Base-by-base conservation (phyloP, 2,113 vertebrate species). In the western clawed frog (Xenopus tropicalis) region DNA sequence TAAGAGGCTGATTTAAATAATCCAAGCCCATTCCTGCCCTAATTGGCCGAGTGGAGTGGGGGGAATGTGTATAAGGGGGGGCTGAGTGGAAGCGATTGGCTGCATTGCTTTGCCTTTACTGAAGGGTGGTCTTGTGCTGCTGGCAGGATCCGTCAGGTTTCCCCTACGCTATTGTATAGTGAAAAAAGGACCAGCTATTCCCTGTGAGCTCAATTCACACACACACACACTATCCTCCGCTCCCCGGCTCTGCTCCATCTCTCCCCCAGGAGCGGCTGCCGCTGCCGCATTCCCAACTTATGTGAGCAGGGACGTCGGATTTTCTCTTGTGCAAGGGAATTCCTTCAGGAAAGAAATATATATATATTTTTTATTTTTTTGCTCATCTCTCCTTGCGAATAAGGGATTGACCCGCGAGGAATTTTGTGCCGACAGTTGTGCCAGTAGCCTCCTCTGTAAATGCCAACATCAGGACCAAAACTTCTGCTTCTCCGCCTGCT, bases 1-100 rank as follows among this genome's bases (percentile, higher is more conserved):
- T 75, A 75, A 61, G 52, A 67, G 72, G 13, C 19, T 67, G 13
- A 68, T 74, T 61, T 74, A 21, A 75, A 69, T 62, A 69, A 37
- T 21, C 57, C 44, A 22, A 14, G n/a, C 72, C 72, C 58, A 57
- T 61, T 23, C 57, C 22, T 23, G 21, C 43, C 66, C 57, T 54
- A 52, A 75, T 75, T 75, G 72, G 72, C 20, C 57, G 17, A 37
- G 46, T 17, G 29, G 29, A 54, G 22, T 19, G 66, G 13, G 6
- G 61, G 69, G 58, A 75, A 75, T 75, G 69, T 69, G 48, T 62
- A 69, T 68, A 12, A 75, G 65, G 7, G 54, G 58, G 10, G 58
- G 12, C 23, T 61, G 66, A 57, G 29, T 19, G 11, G 24, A 62
- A 25, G 65, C 46, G 72, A 69, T 75, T 69, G 72, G 72, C 66